Evolutionary conservation across 2,113 vertebrate species (phyloP), one percentile per base, ranked within the genome.

Genomic region (Saccopteryx leptura): DNA sequence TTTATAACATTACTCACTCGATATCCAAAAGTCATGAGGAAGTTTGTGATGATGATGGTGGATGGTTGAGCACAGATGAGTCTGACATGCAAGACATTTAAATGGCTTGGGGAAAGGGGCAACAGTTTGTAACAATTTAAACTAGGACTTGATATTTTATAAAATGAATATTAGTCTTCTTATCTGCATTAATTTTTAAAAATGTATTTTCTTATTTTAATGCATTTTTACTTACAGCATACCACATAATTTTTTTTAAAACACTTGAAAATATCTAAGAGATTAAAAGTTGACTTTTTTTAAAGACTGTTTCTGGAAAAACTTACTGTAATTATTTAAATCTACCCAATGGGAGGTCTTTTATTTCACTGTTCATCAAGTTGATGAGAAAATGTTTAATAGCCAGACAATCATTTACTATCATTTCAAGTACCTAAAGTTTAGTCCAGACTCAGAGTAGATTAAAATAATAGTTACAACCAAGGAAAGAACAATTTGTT

Each of bases 301-400:
- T 46, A 88, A 88, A 60, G 33, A 50, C 82, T 85, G 31, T 58
- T 52, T 1, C 17, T 72, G 39, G 14, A 56, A 94, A 17, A n/a
- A 89, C 21, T 85, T 78, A 50, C 7, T 88, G 1, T 72, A 86
- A 92, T 94, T 26, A 90, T 75, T 93, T 75, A 93, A 61, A 88
- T 85, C 23, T 82, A 18, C 33, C 5, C 23, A 84, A 80, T 26
- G 31, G 23, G 31, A 96, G 9, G 18, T 50, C 94, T 61, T 94
- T 94, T 92, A 39, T 86, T 85, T 75, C n/a, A 83, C 24, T 93
- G 18, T 74, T 26, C 15, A 68, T 96, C 75, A 97, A 66, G 13
- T 68, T 65, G 31, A 80, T 88, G 18, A 92, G 69, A 83, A 93
- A 89, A 93, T 82, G 84, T 93, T n/a, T 97, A 94, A 75, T 6